phyloP scores from a whole-genome alignment of 2,113 vertebrate genomes.

The Lichenostomus cassidix region DNA sequence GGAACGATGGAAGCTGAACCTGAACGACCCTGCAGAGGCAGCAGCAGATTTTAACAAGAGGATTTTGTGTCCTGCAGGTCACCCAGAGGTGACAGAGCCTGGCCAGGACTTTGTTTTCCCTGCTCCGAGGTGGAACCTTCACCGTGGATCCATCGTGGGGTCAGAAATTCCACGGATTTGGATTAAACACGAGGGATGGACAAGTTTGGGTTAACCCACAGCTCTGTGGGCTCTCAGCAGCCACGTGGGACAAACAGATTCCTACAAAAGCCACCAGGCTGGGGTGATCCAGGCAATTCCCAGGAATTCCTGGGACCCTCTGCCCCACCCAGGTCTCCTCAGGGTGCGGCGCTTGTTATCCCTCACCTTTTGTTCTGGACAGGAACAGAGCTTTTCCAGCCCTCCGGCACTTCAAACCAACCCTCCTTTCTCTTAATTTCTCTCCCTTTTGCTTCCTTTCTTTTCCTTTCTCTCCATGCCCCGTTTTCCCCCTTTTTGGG shows the following conservation, averaged over 20 bases:
- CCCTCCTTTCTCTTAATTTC: neutral
- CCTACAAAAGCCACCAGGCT: neutral
- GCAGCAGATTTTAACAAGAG: neutral
- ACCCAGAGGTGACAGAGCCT: no score
- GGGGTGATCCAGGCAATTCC: neutral
- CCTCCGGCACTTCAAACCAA: fast-evolving
- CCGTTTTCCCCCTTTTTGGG: neutral
- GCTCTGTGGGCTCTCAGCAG: neutral
- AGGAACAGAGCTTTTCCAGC: neutral
- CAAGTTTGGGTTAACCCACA: neutral
- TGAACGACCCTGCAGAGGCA: neutral
- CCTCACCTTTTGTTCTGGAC: neutral
- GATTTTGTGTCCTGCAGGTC: neutral
- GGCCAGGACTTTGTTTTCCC: neutral
- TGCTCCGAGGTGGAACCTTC: fast-evolving
- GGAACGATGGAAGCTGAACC: fast-evolving
- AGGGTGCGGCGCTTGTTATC: neutral
- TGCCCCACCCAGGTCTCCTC: fast-evolving
- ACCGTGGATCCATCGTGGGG: no score
- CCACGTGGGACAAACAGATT: neutral
- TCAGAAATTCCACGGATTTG: neutral
- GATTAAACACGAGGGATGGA: fast-evolving
- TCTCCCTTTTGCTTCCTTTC: neutral
- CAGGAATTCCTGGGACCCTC: neutral
- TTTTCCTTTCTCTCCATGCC: neutral